Conservation (phyloP, 2,888 invertebrate genomes). For the Eurytoma californica region DNA sequence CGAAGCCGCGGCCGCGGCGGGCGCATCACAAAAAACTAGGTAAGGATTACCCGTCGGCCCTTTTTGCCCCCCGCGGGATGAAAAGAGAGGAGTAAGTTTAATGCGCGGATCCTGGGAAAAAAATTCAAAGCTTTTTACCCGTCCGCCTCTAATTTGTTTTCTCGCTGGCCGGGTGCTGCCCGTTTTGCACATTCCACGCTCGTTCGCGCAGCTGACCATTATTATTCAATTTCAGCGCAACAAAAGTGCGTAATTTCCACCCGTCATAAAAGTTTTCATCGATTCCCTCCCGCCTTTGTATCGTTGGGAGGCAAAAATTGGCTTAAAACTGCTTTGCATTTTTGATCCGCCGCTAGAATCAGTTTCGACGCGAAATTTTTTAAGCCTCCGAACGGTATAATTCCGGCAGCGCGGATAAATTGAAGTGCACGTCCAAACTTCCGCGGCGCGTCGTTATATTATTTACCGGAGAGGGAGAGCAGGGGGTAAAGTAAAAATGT, state of each 20-base stretch:
- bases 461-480: neutral
- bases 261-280: neutral
- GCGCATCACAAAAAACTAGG: constrained; percentile 39
- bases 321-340: too few species aligned
- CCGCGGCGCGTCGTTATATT: neutral
- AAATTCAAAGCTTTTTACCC: constrained; percentile 24
- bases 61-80: constrained; percentile 3
- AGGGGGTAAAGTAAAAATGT: neutral
- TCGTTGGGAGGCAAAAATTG: too few species aligned
- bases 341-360: too few species aligned
- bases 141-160: constrained; percentile 29
- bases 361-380: neutral
- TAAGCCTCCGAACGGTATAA: neutral
- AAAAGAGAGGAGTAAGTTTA: constrained; percentile 25
- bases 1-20: constrained; percentile 6
- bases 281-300: too few species aligned
- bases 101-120: constrained; percentile 13
- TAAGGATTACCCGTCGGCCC: constrained; percentile 32
- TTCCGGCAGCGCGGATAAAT: neutral
- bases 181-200: constrained; percentile 18
- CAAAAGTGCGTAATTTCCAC: neutral
- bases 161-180: constrained; percentile 17
- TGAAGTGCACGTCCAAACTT: constrained; percentile 17
- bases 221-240: constrained; percentile 26
- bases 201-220: neutral